Base-by-base conservation (phyloP, 1,140 invertebrate species). In the Eriocheir sinensis region DNA sequence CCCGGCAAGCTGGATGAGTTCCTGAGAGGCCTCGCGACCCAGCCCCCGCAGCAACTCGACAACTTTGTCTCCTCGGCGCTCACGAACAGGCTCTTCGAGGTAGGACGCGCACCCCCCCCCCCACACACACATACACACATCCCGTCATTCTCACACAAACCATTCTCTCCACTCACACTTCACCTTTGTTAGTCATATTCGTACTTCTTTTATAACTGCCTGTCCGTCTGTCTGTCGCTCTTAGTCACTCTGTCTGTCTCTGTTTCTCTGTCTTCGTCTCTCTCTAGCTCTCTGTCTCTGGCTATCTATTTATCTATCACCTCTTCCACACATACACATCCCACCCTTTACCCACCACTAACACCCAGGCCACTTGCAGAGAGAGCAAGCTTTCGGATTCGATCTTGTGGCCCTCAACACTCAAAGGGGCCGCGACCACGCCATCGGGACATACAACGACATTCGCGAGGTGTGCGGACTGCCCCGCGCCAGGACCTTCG, bases 31-130 rank as follows among this genome's bases (percentile, higher is more conserved):
- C 96, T 97, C 3, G 96, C 97, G 38, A 96, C 96, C 6, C 97
- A 97, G 30, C 96, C 97, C 27, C 97, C 97, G 92, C 97, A 97
- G 96, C 96, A 96, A 17, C 95, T 97, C 36, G 97, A 97, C 93
- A 96, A 96, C 80, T 97, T 97, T 53, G 97, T 97, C 83, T 97
- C 97, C 0, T 96, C 96, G 38, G 97, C 97, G 95, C 97, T 97
- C 3, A 97, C 97, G 0, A 97, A 97, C 96, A 97, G 97, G 95
- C 96, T 98, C n/a, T 97, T 97, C 96, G 97, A 97, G 95, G 96
- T 95, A 17, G 48, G 90, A 83, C 9, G 15, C 27, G 6, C 27
- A 81, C 34, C 40, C 2, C 2, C 0, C 21, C 9, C 21, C 83
- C 17, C 83, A 36, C 34, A 36, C 34, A 36, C 34, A 36, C 32